Evolutionary conservation across 2,113 vertebrate genomes (phyloP), one percentile per base, ranked within the genome.

Genomic region (Platycercus adscitus): DNA sequence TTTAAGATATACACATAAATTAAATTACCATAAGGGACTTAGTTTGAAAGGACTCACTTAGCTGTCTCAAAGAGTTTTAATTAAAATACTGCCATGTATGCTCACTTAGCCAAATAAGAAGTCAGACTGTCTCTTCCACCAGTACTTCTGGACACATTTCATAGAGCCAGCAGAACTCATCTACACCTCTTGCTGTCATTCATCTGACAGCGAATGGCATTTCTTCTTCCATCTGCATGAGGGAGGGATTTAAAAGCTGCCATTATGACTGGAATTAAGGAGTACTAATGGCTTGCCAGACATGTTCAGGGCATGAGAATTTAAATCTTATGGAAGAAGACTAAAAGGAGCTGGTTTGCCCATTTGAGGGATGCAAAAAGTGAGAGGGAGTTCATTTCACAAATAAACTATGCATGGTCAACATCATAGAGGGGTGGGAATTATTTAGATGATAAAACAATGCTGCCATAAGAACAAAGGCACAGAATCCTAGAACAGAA

Each of bases 251-350:
- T 92, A 92, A 92, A 90, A 81, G 69, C 72, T 88, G 55, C 72
- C 88, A 88, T 88, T 94, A 90, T 35, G 86, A 68, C 25, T 73
- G n/a, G 72, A 92, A 92, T 88, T 94, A 82, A 86, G 83, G 50
- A 78, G 29, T 35, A 20, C 31, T 88, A 91, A 95, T 78, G 50
- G 68, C 82, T 90, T 88, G 28, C 71, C 72, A 88, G 65, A 43
- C 73, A 56, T 41, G 41, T 52, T 93, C 73, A 79, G 44, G 49
- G 70, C 39, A 81, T 0, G 0, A 91, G 43, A 89, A 93, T 43
- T 41, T 58, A 84, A 72, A 50, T 65, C 58, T 65, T 60, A 56
- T 12, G 79, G 55, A 81, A 66, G 52, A 16, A 79, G 44, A 39
- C 61, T 69, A 68, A 89, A 94, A 85, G 20, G 24, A 79, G 24